Evolutionary conservation across 2,113 vertebrate genomes (phyloP).

Genomic region (Pterocles gutturalis): DNA sequence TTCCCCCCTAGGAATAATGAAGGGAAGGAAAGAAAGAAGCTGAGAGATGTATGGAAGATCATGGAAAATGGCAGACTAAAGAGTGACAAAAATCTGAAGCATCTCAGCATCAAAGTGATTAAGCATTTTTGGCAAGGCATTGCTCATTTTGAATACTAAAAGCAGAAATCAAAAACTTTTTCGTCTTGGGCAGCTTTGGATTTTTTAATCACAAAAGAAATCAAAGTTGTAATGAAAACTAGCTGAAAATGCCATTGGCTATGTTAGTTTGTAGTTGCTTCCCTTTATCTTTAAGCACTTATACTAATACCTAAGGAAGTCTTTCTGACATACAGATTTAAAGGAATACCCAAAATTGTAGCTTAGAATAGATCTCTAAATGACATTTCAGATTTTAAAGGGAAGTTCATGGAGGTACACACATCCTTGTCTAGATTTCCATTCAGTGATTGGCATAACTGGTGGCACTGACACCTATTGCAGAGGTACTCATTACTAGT

Average conservation of each 20-base stretch:
- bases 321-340: neutral
- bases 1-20: neutral
- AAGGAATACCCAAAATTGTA: neutral
- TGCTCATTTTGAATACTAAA: neutral
- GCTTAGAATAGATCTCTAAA: neutral
- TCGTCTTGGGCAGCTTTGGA: neutral
- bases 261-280: neutral
- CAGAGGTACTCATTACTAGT: neutral
- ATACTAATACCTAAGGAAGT: neutral
- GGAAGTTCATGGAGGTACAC: accelerated
- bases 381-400: neutral
- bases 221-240: neutral
- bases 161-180: neutral
- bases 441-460: neutral
- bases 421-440: neutral
- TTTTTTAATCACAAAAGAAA: neutral
- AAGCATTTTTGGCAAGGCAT: neutral
- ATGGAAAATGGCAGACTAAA: neutral
- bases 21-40: neutral
- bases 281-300: neutral
- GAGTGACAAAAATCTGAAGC: neutral
- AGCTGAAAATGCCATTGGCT: neutral
- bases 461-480: neutral
- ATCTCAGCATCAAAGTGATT: neutral
- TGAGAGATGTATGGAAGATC: neutral